These are phyloP conservation scores for Drosophila mimica DNA, from an alignment of 2,888 invertebrate genomes.

Conservation along the genomic window DNA sequence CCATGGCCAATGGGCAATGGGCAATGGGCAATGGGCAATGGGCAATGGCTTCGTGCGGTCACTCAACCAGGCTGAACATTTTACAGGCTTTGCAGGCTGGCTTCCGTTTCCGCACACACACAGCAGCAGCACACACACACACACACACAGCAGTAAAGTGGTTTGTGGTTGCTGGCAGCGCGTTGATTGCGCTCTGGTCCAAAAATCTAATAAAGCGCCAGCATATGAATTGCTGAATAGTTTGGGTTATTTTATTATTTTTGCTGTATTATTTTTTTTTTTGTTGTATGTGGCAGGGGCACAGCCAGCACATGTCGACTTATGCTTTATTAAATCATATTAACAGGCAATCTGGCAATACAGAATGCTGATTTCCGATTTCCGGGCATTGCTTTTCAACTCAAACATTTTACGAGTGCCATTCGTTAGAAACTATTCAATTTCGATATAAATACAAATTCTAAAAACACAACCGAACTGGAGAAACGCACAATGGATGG, in stretches of 20 bases:
- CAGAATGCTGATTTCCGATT: conserved; percentile 44
- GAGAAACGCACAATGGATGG: conserved; percentile 62
- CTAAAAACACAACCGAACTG: conserved; percentile 6
- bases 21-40: conserved; percentile 30
- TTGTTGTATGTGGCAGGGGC: background rate
- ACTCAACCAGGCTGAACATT: conserved; percentile 57
- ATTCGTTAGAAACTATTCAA: conserved; percentile 7
- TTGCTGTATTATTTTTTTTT: background rate
- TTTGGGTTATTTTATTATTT: conserved; percentile 5
- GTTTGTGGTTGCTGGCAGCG: conserved; percentile 69
- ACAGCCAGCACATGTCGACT: conserved; percentile 20
- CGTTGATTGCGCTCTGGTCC: conserved; percentile 72
- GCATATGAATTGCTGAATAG: conserved; percentile 42
- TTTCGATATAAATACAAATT: conserved; percentile 5
- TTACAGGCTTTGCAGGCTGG: conserved; percentile 48
- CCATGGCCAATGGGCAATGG: conserved; percentile 26
- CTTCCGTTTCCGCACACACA: conserved; percentile 49
- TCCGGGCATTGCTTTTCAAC: conserved; percentile 28
- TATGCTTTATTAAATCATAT: conserved; percentile 54
- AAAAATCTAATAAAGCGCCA: conserved; percentile 69
- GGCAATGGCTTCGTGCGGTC: conserved; percentile 65
- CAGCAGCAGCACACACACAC: conserved; percentile 23
- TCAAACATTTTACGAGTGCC: conserved; percentile 3
- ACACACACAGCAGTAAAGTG: conserved; percentile 63
- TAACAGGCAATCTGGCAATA: conserved; percentile 50